Percentiles rank a stretch among this genome's conserved stretches.
These are phyloP conservation scores for Lithosia quadra DNA, from an alignment of 2,888 invertebrate genomes.

Conservation along the genomic window DNA sequence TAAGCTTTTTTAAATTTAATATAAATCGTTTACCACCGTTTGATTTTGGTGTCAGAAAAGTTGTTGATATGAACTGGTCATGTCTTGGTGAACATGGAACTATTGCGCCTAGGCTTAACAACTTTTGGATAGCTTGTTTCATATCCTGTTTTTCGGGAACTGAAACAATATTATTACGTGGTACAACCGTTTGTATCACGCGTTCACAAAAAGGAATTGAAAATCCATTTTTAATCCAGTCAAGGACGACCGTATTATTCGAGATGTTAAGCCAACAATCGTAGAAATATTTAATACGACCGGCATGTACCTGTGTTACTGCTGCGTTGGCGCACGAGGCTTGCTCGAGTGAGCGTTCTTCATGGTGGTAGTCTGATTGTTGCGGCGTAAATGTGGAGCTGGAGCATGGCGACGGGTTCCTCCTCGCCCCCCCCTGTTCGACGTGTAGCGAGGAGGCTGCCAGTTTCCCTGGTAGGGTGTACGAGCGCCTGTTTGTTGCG, in stretches of 20 bases:
- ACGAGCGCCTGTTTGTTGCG: background rate
- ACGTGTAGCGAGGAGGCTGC: constrained; percentile 37
- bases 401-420: constrained; percentile 4
- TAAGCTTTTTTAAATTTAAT: no score
- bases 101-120: constrained; percentile 40
- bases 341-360: constrained; percentile 3
- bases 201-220: constrained; percentile 7
- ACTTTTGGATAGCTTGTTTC: constrained; percentile 33
- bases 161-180: background rate
- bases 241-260: constrained; percentile 6
- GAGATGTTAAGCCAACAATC: constrained; percentile 15
- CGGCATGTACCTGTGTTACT: constrained; percentile 23
- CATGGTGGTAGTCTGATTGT: background rate
- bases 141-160: constrained; percentile 20
- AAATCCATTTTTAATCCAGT: constrained; percentile 17
- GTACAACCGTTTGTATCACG: constrained; percentile 8
- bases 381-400: background rate
- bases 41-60: constrained; percentile 39
- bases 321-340: constrained; percentile 13
- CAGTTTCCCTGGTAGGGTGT: constrained; percentile 20
- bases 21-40: constrained; percentile 40
- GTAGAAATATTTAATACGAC: constrained; percentile 13
- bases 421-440: constrained; percentile 37
- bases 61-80: constrained; percentile 38
- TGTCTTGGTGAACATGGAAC: constrained; percentile 19